Evolutionary conservation across 1,140 invertebrate species (phyloP).

Genomic region (Papilio helenus): DNA sequence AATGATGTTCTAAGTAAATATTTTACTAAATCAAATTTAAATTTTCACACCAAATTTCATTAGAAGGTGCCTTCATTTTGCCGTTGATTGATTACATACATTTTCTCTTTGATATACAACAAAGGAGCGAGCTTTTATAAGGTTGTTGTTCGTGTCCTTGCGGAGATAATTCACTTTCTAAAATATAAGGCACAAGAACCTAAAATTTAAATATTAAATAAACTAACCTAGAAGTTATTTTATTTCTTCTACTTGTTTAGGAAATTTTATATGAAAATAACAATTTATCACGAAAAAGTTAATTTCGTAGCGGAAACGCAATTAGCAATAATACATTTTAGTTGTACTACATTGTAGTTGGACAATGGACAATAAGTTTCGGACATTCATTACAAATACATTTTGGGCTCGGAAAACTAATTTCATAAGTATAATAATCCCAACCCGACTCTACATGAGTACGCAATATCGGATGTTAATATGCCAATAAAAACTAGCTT

Average conservation of each 20-base stretch:
- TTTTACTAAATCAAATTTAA: neutral
- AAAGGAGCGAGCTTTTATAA: slow-evolving; percentile 14
- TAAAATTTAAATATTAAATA: neutral
- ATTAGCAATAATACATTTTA: neutral
- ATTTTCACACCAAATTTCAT: slow-evolving; percentile 26
- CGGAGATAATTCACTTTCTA: neutral
- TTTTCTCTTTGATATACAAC: slow-evolving; percentile 28
- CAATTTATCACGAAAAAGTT: neutral
- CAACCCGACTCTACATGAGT: neutral
- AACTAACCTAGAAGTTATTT: neutral
- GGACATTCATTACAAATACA: neutral
- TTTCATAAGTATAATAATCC: neutral
- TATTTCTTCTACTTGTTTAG: neutral
- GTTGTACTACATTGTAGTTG: neutral
- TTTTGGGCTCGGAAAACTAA: neutral
- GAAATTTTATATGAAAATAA: neutral
- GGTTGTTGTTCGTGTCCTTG: slow-evolving; percentile 16
- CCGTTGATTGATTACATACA: slow-evolving; percentile 37
- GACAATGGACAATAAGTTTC: neutral
- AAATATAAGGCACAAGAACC: neutral
- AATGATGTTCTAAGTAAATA: too few relatives aligned
- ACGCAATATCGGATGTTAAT: too few relatives aligned
- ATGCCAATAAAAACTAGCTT: too few relatives aligned
- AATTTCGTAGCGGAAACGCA: neutral
- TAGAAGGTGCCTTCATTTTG: slow-evolving; percentile 31